These are phyloP conservation scores for Anhinga rufa DNA, from an alignment of 2,113 vertebrate genomes.

Conservation along the genomic window DNA sequence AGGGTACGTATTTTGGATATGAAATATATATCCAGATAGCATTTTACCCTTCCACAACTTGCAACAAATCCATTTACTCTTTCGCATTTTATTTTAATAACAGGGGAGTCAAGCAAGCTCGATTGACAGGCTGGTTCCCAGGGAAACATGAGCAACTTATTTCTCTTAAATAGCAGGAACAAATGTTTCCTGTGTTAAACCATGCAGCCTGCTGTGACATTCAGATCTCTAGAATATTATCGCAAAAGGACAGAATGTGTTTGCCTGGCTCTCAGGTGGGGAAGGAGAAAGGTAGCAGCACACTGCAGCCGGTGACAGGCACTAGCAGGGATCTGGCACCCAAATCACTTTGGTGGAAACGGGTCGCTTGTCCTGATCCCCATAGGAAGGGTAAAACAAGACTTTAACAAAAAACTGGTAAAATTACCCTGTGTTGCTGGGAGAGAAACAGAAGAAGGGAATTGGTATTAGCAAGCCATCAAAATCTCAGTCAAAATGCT, in stretches of 20 bases:
- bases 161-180: slow-evolving; percentile 43
- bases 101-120: not conserved
- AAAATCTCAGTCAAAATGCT: not conserved
- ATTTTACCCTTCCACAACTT: not conserved
- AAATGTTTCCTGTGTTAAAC: slow-evolving; percentile 28
- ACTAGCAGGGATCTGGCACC: not conserved
- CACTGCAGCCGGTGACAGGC: not conserved
- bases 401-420: not conserved
- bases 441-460: not conserved
- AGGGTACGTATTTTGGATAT: not conserved
- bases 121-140: slow-evolving; percentile 37
- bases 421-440: not conserved
- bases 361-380: not conserved
- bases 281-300: not conserved
- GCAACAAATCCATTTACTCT: not conserved
- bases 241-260: not conserved
- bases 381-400: not conserved
- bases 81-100: slow-evolving; percentile 30
- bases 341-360: not conserved
- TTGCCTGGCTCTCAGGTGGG: not conserved
- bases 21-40: not conserved
- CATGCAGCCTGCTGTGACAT: slow-evolving; percentile 37
- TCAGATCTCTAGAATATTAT: not conserved
- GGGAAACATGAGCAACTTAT: slow-evolving; percentile 53
- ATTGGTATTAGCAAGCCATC: not conserved